Percentiles rank a stretch among this genome's conserved stretches.
phyloP scores from a whole-genome alignment of 2,113 vertebrate genomes.

The Gadus chalcogrammus region DNA sequence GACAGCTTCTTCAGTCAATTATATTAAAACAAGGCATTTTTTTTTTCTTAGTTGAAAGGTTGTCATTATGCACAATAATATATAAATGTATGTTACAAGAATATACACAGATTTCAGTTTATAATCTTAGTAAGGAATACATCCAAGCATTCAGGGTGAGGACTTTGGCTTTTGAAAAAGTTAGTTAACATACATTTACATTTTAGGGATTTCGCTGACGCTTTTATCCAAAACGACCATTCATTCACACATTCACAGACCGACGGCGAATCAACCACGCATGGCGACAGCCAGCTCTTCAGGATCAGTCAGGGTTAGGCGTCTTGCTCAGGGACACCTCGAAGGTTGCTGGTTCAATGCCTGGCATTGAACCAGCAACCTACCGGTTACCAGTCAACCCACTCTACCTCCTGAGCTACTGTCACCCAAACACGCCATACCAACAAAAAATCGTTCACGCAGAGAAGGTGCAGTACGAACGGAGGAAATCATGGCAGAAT shows the following conservation, averaged over 20 bases:
- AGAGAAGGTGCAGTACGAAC: conserved; percentile 55
- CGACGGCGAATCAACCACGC: too few species aligned
- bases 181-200: conserved; percentile 57
- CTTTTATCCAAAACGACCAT: too few species aligned
- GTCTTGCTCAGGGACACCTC: too few species aligned
- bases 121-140: conserved; percentile 66
- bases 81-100: conserved; percentile 79
- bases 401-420: too few species aligned
- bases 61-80: conserved; percentile 71
- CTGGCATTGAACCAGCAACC: too few species aligned
- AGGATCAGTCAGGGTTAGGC: too few species aligned
- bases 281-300: too few species aligned
- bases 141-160: conserved; percentile 74
- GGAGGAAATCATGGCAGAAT: conserved; percentile 20
- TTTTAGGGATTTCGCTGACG: too few species aligned
- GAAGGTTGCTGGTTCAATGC: too few species aligned
- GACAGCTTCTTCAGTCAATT: conserved; percentile 54
- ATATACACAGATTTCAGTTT: conserved; percentile 73
- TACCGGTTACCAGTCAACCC: too few species aligned
- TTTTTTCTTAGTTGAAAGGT: conserved; percentile 55
- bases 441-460: conserved; percentile 56
- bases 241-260: too few species aligned
- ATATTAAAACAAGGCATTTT: conserved; percentile 66
- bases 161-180: conserved; percentile 76
- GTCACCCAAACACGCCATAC: conserved; percentile 30